phyloP scores from a whole-genome alignment of 1,140 invertebrate genomes.

The Drosophila simulans region DNA sequence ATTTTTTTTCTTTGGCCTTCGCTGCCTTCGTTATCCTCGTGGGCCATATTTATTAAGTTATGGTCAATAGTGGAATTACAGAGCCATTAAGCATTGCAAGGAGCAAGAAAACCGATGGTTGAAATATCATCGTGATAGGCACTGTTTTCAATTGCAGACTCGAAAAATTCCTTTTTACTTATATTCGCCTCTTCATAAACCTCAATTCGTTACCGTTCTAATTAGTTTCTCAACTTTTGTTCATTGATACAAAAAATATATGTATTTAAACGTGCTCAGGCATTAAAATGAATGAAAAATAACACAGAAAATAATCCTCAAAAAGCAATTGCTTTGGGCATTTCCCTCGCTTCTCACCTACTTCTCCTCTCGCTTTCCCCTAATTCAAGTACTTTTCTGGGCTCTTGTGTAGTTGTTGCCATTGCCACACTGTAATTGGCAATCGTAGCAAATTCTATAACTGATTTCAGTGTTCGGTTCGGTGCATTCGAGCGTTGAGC shows the following conservation, averaged over 20 bases:
- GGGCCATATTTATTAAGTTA: constrained; percentile 57
- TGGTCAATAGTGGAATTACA: constrained; percentile 36
- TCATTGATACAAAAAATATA: constrained; percentile 21
- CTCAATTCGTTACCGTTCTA: constrained; percentile 59
- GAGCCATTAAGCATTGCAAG: constrained; percentile 14
- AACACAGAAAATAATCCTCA: constrained; percentile 8
- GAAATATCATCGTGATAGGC: background rate
- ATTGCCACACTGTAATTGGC: constrained; percentile 60
- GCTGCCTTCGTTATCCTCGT: constrained; percentile 32
- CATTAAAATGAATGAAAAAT: background rate
- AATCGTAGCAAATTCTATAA: constrained; percentile 71
- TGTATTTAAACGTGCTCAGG: background rate
- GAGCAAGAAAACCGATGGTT: background rate
- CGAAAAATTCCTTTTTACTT: constrained; percentile 2
- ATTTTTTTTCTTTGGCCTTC: background rate
- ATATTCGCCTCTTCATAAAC: constrained; percentile 14
- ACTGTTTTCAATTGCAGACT: background rate
- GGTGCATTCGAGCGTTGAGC: constrained; percentile 67
- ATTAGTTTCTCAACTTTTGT: constrained; percentile 68
- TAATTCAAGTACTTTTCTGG: constrained; percentile 39
- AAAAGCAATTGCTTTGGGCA: constrained; percentile 8
- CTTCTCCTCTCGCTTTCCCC: background rate
- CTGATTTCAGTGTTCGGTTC: constrained; percentile 53
- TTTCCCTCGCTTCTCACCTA: background rate
- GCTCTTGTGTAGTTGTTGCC: constrained; percentile 25